phyloP scores from a whole-genome alignment of 2,888 invertebrate genomes.

The Lycaena phlaeas region DNA sequence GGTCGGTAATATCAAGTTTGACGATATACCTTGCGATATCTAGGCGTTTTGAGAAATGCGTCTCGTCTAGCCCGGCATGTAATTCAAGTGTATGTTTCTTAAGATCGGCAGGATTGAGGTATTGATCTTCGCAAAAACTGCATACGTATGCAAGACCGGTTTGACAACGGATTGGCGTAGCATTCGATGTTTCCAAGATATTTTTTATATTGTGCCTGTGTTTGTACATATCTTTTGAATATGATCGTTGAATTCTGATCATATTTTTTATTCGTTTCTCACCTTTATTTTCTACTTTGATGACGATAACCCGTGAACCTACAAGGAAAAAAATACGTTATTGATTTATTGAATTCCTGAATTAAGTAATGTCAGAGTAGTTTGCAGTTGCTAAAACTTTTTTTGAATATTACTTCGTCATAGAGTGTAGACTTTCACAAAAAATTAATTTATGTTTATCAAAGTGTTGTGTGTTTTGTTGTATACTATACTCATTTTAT shows the following conservation, averaged over 20 bases:
- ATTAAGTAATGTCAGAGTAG: too few relatives aligned
- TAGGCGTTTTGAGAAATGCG: conserved; percentile 26
- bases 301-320: conserved; percentile 10
- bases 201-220: conserved; percentile 38
- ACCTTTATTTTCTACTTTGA: conserved; percentile 10
- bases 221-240: conserved; percentile 34
- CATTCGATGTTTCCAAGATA: conserved; percentile 31
- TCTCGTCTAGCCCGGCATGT: conserved; percentile 27
- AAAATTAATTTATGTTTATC: too few relatives aligned
- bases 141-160: conserved; percentile 30
- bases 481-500: too few relatives aligned
- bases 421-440: too few relatives aligned
- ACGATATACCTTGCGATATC: conserved; percentile 25
- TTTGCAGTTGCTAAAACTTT: too few relatives aligned
- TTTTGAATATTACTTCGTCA: too few relatives aligned
- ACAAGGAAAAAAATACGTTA: conserved; percentile 11
- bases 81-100: conserved; percentile 30
- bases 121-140: conserved; percentile 29
- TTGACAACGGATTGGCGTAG: conserved; percentile 31
- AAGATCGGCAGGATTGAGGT: conserved; percentile 26
- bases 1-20: conserved; percentile 38
- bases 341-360: conserved; percentile 1
- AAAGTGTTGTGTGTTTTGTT: too few relatives aligned
- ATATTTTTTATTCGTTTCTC: conserved; percentile 1
- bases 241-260: neutral